Base-by-base conservation (phyloP, 2,797 vertebrate species). In the Lepilemur ruficaudatus region DNA sequence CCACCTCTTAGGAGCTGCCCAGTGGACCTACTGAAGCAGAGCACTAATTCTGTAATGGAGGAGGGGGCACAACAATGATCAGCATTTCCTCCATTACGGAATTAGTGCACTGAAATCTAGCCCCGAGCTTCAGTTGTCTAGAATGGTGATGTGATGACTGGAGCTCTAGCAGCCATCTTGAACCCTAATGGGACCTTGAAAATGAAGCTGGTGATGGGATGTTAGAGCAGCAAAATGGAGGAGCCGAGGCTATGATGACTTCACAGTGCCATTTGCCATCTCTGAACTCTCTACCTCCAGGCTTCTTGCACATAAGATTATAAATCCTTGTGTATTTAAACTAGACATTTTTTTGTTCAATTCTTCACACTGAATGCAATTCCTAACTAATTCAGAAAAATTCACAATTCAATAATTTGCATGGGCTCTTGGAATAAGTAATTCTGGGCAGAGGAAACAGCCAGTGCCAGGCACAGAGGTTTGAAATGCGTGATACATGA, bases 351-450 rank as follows among this genome's bases (percentile, higher is more conserved):
- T 52, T 25, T 7, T 20, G n/a, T 50, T 84, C 46, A 67, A 52
- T 93, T 84, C 67, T n/a, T 90, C 80, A 28, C 9, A 61, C 20
- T 86, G 59, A 89, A 87, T 87, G 65, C 20, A 89, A 61, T 95
- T 90, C 48, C 48, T 88, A 91, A 90, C 55, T 82, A 57, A 92
- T 84, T 89, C 83, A 75, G 70, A 93, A 96, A 94, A 70, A 52
- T 72, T 91, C 63, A 69, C 4, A 17, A 38, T 38, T 38, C 38
- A 91, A 90, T 73, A 67, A 93, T 91, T 94, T 92, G 43, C 67
- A 67, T 72, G 32, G 88, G 61, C 52, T 91, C 94, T 83, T 96
- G 73, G n/a, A 55, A 87, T 87, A 89, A 72, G 61, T 76, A 80
- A 89, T 92, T 95, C 35, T 41, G 38, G 4, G 20, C 48, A 46